A percentile compares a stretch with the other conserved stretches of the same genome.
phyloP scores from a whole-genome alignment of 1,140 invertebrate species.

The Tetragonula clypearis region DNA sequence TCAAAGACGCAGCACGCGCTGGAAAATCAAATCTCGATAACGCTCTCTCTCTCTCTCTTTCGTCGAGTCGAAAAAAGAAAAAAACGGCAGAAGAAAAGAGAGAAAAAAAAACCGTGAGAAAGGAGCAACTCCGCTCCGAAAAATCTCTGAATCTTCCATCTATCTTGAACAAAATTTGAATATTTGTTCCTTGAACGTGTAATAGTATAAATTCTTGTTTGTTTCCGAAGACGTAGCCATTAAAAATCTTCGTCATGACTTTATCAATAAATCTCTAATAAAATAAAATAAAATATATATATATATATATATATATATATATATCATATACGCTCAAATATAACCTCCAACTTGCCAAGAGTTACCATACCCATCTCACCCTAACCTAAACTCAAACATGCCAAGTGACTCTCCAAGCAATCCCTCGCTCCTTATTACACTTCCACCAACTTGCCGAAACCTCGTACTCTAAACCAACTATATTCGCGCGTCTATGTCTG shows the following conservation, averaged over 20 bases:
- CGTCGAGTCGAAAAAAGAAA: not conserved
- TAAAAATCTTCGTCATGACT: not conserved
- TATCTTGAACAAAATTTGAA: no score
- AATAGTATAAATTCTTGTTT: no score
- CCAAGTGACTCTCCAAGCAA: not conserved
- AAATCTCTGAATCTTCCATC: no score
- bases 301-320: no score
- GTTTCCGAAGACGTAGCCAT: not conserved
- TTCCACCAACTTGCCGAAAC: not conserved
- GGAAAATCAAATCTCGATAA: slow-evolving; percentile 19
- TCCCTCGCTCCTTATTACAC: not conserved
- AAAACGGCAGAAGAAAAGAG: not conserved
- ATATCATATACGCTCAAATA: not conserved
- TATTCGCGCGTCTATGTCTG: not conserved
- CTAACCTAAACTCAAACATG: not conserved
- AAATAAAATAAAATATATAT: no score
- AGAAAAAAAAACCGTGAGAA: not conserved
- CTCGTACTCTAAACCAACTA: not conserved
- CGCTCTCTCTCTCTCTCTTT: not conserved
- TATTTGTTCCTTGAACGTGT: no score
- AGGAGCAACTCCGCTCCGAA: no score
- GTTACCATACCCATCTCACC: not conserved
- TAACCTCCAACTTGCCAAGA: not conserved
- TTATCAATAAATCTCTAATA: not conserved
- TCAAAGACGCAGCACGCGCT: not conserved